Conservation (phyloP, 2,797 vertebrate species). For the Tapera naevia region DNA sequence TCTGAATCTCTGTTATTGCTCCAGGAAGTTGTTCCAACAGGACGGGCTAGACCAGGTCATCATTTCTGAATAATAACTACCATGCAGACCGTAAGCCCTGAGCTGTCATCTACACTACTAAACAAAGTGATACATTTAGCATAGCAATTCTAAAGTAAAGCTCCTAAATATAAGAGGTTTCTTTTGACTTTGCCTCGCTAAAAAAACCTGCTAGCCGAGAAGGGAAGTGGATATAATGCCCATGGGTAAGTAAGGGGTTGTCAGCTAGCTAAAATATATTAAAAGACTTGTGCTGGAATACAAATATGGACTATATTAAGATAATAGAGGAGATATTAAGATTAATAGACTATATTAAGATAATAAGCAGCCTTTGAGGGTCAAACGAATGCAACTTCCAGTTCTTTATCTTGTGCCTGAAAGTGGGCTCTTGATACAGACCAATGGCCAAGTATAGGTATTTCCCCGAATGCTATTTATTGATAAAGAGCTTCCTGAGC, state of each 20-base stretch:
- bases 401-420: neutral
- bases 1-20: neutral
- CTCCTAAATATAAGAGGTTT: neutral
- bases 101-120: neutral
- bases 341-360: neutral
- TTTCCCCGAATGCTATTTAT: neutral
- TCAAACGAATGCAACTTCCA: neutral
- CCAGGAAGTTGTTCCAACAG: neutral
- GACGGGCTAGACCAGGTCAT: neutral
- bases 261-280: neutral
- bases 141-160: neutral
- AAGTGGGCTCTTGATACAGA: neutral
- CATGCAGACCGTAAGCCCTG: neutral
- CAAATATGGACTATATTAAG: neutral
- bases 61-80: neutral
- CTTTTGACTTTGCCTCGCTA: neutral
- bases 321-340: neutral
- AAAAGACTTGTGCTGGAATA: neutral
- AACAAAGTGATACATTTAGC: neutral
- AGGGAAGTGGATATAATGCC: neutral
- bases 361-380: neutral
- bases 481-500: neutral
- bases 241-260: neutral
- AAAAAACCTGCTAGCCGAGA: neutral
- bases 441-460: neutral